These are phyloP conservation scores for Anastatus disparis DNA, from an alignment of 1,140 invertebrate genomes.

Conservation along the genomic window DNA sequence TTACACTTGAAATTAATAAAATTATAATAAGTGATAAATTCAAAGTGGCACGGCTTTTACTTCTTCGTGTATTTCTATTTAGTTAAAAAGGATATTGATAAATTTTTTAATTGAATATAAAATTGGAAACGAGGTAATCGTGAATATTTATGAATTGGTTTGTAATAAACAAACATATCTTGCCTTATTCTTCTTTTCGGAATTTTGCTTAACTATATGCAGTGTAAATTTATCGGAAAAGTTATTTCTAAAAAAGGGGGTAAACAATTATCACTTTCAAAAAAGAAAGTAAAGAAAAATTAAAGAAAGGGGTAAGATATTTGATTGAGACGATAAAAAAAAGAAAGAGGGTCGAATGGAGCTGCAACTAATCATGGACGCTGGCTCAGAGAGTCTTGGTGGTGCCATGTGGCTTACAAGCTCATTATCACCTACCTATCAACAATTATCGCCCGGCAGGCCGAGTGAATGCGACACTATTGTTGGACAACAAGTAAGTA, in stretches of 20 bases:
- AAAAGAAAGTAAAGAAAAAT: too few relatives aligned
- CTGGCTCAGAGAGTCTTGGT: slow-evolving; percentile 54
- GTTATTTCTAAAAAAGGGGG: too few relatives aligned
- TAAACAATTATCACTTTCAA: too few relatives aligned
- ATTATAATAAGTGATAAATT: too few relatives aligned
- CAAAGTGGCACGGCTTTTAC: background rate
- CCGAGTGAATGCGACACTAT: slow-evolving; percentile 53
- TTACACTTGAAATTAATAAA: too few relatives aligned
- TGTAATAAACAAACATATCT: background rate
- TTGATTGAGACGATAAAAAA: background rate
- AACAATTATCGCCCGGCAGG: slow-evolving; percentile 58
- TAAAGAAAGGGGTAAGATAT: background rate
- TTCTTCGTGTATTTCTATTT: background rate
- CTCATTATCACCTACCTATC: slow-evolving; percentile 58
- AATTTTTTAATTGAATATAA: background rate
- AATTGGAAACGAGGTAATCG: background rate
- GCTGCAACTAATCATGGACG: slow-evolving; percentile 59
- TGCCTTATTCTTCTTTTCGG: background rate
- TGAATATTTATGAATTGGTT: background rate
- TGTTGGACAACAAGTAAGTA: slow-evolving; percentile 56
- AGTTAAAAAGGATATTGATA: background rate
- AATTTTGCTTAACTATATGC: too few relatives aligned
- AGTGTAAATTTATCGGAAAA: too few relatives aligned
- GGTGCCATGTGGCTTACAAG: slow-evolving; percentile 56
- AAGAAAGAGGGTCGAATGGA: slow-evolving; percentile 49